Base-by-base conservation (phyloP, 2,113 vertebrate species). In the Corydoras maculifer region DNA sequence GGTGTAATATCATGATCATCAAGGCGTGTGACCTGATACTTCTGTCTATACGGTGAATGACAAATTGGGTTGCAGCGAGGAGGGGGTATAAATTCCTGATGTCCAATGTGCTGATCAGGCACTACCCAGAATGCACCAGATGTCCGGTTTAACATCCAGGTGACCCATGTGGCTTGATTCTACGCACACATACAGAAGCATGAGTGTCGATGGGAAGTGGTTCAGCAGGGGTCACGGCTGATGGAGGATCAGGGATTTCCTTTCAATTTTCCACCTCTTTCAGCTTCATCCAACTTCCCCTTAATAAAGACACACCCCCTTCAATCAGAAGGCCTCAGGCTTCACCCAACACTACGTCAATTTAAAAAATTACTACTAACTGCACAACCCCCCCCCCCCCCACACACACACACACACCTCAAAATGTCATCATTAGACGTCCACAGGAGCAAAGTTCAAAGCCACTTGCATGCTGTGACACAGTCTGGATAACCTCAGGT, bases 51-150 rank as follows among this genome's bases (percentile, higher is more conserved):
- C 18, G 18, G 18, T 25, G 18, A 25, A 25, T 25, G 18, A 25
- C 18, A 25, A 25, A 25, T 25, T 25, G 18, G 18, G 32, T 15
- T 51, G 48, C 30, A 15, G 32, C 3, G 25, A 65, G 67, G 76
- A 69, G 62, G 62, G 50, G 67, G 50, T 25, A 5, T 13, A 31
- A 62, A 12, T 70, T 74, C 71, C 62, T 57, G 7, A 10, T 30
- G 3, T 9, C n/a, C 43, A 69, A 69, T 69, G 31, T 49, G 75
- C 57, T 77, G 75, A 73, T 65, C 32, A 61, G 68, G 58, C 35
- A 58, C 4, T 68, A 64, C 70, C 70, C 65, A 77, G 66, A 72
- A 68, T 61, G 67, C 57, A 74, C 61, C 66, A 68, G 62, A 70
- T 69, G 48, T 77, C 70, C 70, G 60, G 60, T 9, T 14, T 48